These are phyloP conservation scores for Lydus trimaculatus DNA, from an alignment of 2,888 invertebrate genomes.

Conservation along the genomic window DNA sequence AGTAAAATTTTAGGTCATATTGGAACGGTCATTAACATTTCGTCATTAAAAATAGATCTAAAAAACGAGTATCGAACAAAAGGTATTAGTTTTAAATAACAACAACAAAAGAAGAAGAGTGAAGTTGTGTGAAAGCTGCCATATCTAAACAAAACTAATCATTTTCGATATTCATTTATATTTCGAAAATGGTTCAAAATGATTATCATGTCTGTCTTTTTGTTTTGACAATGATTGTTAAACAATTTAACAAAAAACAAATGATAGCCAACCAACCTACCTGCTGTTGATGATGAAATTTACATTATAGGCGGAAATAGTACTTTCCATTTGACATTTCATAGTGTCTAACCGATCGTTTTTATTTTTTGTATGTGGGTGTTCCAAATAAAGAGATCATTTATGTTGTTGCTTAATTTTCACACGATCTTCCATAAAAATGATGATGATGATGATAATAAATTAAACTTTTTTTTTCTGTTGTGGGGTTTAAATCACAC, in stretches of 20 bases:
- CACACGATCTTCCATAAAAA: not conserved
- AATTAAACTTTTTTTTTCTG: too few relatives aligned
- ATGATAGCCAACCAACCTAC: conserved; percentile 3
- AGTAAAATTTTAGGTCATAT: conserved; percentile 9
- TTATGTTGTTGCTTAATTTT: not conserved
- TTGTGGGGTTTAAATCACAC: too few relatives aligned
- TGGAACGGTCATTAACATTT: conserved; percentile 6
- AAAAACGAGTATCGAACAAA: not conserved
- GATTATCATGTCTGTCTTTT: not conserved
- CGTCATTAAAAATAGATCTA: not conserved
- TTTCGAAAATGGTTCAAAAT: too few relatives aligned
- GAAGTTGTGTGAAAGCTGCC: not conserved
- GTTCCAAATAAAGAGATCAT: conserved; percentile 1
- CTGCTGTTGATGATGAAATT: not conserved
- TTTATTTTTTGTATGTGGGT: not conserved
- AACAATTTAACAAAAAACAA: not conserved
- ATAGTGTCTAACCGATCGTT: not conserved
- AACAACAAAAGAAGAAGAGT: not conserved
- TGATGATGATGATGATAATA: not conserved
- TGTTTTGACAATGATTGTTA: not conserved
- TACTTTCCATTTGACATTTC: conserved; percentile 4
- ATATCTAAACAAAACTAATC: not conserved
- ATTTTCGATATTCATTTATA: too few relatives aligned
- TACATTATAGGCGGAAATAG: conserved; percentile 4
- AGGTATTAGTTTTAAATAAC: not conserved